Evolutionary conservation across 2,113 vertebrate genomes (phyloP).

Genomic region (Notiomystis cincta): DNA sequence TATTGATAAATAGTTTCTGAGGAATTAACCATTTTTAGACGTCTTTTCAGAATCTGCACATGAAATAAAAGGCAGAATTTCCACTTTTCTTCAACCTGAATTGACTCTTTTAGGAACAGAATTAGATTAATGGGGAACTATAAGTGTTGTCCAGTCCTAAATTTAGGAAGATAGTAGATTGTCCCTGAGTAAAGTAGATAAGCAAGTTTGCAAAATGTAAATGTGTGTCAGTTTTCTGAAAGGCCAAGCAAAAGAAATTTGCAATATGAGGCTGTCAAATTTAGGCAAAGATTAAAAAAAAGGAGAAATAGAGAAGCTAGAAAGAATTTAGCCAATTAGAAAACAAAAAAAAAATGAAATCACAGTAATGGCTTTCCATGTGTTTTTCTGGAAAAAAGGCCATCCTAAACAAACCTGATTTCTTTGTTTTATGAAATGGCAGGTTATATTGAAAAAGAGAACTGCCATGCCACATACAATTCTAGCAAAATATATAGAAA

Average conservation of each 20-base stretch:
- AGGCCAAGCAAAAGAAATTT: background rate
- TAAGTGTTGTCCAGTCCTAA: background rate
- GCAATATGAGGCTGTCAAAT: background rate
- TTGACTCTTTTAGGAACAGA: background rate
- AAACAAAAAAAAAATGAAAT: background rate
- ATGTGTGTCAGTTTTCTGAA: background rate
- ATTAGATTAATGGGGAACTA: background rate
- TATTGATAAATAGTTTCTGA: background rate
- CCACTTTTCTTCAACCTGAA: background rate
- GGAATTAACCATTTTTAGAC: background rate
- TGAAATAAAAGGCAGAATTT: background rate
- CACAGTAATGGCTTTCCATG: background rate
- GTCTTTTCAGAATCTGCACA: background rate
- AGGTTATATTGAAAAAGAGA: background rate
- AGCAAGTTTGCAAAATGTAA: background rate
- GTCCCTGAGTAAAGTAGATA: background rate
- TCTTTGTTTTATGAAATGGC: background rate
- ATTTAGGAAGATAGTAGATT: background rate
- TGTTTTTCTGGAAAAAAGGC: background rate
- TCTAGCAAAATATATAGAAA: background rate
- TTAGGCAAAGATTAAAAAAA: background rate
- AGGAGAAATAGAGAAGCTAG: background rate
- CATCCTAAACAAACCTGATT: background rate
- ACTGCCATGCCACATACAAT: background rate
- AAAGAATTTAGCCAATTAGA: background rate